phyloP scores from a whole-genome alignment of 2,888 invertebrate genomes.

The Rotaria macrura region DNA sequence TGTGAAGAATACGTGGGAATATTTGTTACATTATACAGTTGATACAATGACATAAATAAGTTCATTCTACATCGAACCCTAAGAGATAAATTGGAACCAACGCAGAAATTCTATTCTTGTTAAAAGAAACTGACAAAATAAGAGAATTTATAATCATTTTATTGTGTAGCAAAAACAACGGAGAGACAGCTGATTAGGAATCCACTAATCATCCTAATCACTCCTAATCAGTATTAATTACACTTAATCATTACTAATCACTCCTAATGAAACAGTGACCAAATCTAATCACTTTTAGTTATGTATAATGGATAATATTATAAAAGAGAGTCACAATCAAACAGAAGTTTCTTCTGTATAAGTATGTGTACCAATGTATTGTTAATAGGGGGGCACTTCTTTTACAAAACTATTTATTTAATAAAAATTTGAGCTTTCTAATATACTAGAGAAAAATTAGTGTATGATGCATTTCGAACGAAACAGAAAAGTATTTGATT shows the following conservation, averaged over 20 bases:
- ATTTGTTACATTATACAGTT: too few species aligned
- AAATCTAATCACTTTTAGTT: not conserved
- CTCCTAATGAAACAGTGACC: not conserved
- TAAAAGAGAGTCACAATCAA: not conserved
- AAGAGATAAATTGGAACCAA: too few species aligned
- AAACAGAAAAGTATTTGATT: not conserved
- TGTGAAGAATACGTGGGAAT: too few species aligned
- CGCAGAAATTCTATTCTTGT: too few species aligned
- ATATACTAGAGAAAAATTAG: not conserved
- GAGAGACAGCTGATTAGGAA: too few species aligned
- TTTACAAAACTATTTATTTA: not conserved
- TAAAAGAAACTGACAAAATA: too few species aligned
- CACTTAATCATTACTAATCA: not conserved
- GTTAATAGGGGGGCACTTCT: not conserved
- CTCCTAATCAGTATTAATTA: not conserved
- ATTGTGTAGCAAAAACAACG: too few species aligned
- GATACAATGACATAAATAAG: too few species aligned
- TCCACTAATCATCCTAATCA: not conserved
- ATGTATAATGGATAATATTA: not conserved
- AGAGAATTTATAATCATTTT: too few species aligned
- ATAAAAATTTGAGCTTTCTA: not conserved
- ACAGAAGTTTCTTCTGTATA: not conserved
- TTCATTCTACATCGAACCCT: too few species aligned
- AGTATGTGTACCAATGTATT: not conserved
- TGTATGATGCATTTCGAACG: not conserved